These are phyloP conservation scores for Lepidurus arcticus DNA, from an alignment of 1,140 invertebrate species.

Conservation along the genomic window DNA sequence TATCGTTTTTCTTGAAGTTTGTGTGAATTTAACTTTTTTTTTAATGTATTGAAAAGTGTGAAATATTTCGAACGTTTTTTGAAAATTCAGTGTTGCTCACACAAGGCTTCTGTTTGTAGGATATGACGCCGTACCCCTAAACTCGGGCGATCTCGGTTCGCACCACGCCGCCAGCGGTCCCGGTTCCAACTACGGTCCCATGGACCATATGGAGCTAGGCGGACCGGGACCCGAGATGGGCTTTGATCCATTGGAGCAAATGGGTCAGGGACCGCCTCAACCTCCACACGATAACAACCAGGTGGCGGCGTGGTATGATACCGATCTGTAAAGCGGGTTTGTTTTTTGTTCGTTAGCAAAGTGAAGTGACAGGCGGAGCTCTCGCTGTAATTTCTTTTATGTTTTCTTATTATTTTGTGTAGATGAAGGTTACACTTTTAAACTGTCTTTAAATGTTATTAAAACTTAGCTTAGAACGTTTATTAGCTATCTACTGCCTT, in stretches of 20 bases:
- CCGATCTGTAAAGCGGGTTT: conserved; percentile 65
- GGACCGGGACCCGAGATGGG: conserved; percentile 65
- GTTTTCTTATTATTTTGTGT: too few relatives aligned
- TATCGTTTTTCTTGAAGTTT: not conserved
- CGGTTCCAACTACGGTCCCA: conserved; percentile 60
- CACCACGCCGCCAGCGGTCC: conserved; percentile 50
- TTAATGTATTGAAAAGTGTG: not conserved
- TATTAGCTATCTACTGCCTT: too few relatives aligned
- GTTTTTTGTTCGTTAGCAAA: too few relatives aligned
- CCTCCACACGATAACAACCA: conserved; percentile 84
- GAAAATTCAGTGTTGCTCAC: too few relatives aligned
- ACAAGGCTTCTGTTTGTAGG: conserved; percentile 51
- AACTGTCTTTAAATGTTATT: too few relatives aligned
- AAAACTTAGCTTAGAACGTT: too few relatives aligned
- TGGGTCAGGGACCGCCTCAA: conserved; percentile 56
- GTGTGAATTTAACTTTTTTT: not conserved
- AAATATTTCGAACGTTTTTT: too few relatives aligned
- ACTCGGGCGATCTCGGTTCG: conserved; percentile 82
- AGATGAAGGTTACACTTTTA: too few relatives aligned
- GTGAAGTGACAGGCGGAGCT: too few relatives aligned
- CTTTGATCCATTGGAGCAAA: conserved; percentile 67
- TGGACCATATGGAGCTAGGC: conserved; percentile 80
- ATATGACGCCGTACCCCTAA: conserved; percentile 95
- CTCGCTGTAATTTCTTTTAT: too few relatives aligned
- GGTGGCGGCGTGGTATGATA: conserved; percentile 91